Evolutionary conservation across 2,113 vertebrate genomes (phyloP).

Genomic region (Vombatus ursinus): DNA sequence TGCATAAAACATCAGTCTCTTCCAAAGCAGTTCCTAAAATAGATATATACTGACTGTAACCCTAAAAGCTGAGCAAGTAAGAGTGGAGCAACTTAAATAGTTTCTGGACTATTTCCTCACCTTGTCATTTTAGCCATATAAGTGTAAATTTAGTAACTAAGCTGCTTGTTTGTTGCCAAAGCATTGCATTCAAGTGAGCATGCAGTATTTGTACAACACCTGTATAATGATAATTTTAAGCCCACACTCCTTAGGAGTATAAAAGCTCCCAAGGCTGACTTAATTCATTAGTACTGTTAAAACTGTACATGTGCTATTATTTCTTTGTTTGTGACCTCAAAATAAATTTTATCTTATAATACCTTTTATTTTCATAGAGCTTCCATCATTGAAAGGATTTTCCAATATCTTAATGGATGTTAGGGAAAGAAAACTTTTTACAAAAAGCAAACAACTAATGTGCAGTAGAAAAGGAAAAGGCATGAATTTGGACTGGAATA

Average conservation of each 20-base stretch:
- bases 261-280: background rate
- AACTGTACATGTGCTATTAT: conserved; percentile 37
- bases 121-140: conserved; percentile 59
- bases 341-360: conserved; percentile 40
- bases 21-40: conserved; percentile 85
- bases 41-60: conserved; percentile 80
- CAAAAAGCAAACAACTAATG: background rate
- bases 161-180: conserved; percentile 53
- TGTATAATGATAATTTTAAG: background rate
- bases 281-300: conserved; percentile 33
- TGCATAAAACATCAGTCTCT: conserved; percentile 84
- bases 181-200: conserved; percentile 27
- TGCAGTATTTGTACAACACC: conserved; percentile 17
- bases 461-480: conserved; percentile 19
- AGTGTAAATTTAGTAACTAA: conserved; percentile 43
- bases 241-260: background rate
- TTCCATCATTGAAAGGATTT: conserved; percentile 24
- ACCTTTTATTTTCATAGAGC: conserved; percentile 1
- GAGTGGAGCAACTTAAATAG: conserved; percentile 70
- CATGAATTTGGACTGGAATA: background rate
- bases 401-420: background rate
- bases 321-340: conserved; percentile 30
- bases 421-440: background rate
- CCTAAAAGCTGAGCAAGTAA: conserved; percentile 73
- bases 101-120: conserved; percentile 65